Conservation (phyloP, 2,888 invertebrate genomes). For the Euplexia lucipara region DNA sequence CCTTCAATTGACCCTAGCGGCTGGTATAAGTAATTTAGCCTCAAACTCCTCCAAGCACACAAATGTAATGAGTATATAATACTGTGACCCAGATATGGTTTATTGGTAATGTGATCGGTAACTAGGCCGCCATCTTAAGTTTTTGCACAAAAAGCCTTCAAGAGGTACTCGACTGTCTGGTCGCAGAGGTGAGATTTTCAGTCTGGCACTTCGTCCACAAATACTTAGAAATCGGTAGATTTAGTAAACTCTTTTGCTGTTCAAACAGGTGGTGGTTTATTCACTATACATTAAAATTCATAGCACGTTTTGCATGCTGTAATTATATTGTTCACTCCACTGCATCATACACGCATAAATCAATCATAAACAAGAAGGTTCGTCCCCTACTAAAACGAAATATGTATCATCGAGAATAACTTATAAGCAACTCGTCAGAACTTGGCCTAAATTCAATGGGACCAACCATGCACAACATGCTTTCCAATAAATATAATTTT, state of each 20-base stretch:
- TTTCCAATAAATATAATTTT: too few relatives aligned
- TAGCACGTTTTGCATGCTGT: neutral
- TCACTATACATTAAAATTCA: neutral
- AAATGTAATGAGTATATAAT: too few relatives aligned
- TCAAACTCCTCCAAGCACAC: too few relatives aligned
- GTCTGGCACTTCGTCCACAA: neutral
- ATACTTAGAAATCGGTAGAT: neutral
- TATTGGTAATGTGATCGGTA: neutral
- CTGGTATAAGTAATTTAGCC: too few relatives aligned
- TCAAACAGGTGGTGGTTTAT: neutral
- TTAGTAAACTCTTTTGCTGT: neutral
- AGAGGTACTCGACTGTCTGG: constrained; percentile 29
- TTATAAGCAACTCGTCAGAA: too few relatives aligned
- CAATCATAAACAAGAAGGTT: constrained; percentile 1
- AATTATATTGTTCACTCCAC: neutral
- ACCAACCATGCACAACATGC: too few relatives aligned
- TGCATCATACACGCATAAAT: constrained; percentile 5
- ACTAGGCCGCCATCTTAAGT: constrained; percentile 23
- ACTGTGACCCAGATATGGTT: neutral
- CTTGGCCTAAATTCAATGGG: too few relatives aligned
- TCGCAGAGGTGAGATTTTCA: constrained; percentile 5
- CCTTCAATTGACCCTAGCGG: too few relatives aligned
- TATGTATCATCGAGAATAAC: too few relatives aligned
- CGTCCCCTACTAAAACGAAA: constrained; percentile 1
- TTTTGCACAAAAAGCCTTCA: constrained; percentile 1